phyloP scores from a whole-genome alignment of 2,113 vertebrate species.

The Odontophorus gujanensis region DNA sequence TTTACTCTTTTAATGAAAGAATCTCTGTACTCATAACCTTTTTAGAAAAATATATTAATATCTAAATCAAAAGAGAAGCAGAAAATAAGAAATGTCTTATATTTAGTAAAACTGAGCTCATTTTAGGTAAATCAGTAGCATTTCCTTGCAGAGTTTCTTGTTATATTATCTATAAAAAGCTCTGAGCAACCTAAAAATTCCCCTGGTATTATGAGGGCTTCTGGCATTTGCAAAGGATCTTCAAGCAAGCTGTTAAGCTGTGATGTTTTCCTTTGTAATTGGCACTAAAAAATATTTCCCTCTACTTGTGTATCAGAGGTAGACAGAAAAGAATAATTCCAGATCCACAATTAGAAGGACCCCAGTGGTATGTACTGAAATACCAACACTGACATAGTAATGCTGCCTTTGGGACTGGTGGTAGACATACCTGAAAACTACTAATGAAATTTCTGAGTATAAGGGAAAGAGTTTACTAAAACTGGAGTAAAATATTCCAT shows the following conservation, averaged over 20 bases:
- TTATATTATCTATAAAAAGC: neutral
- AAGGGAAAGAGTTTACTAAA: neutral
- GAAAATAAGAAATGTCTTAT: neutral
- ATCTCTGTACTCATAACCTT: neutral
- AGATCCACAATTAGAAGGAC: neutral
- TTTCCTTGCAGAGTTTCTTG: neutral
- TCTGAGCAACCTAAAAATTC: neutral
- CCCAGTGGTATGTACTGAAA: neutral
- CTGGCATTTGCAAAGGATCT: constrained; percentile 6
- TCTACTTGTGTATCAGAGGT: neutral
- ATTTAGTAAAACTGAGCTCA: neutral
- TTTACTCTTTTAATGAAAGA: neutral
- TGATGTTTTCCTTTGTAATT: constrained; percentile 13
- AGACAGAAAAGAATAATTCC: neutral
- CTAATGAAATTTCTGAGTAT: neutral
- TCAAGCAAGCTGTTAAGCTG: neutral
- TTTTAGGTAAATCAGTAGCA: neutral
- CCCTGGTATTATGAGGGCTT: neutral
- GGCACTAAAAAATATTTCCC: neutral
- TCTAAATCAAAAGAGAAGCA: neutral
- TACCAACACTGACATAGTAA: neutral
- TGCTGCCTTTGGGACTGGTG: neutral
- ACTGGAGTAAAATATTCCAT: neutral
- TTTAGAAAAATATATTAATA: neutral
- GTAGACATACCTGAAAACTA: neutral